Percentiles rank a stretch among this genome's conserved stretches.
These are phyloP conservation scores for Euura saliciscinereae DNA, from an alignment of 1,140 invertebrate genomes.

Conservation along the genomic window DNA sequence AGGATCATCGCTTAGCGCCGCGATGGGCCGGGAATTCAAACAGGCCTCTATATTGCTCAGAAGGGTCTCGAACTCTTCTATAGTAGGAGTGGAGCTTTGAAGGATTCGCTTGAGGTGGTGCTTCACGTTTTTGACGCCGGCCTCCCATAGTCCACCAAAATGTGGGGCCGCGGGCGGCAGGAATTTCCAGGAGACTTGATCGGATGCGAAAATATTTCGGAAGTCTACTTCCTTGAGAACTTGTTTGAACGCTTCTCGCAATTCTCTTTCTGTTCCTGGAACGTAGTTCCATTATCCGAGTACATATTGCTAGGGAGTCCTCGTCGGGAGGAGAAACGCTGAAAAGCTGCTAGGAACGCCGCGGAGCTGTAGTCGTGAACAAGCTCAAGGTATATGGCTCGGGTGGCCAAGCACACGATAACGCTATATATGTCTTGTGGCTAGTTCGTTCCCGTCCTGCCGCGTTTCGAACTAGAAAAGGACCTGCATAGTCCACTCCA, in stretches of 20 bases:
- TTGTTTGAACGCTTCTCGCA: no score
- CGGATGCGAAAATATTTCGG: not conserved
- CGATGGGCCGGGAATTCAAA: conserved; percentile 33
- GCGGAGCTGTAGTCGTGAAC: conserved; percentile 25
- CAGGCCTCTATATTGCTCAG: conserved; percentile 14
- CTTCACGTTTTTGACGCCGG: conserved; percentile 46
- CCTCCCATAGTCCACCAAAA: conserved; percentile 53
- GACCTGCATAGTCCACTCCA: conserved; percentile 55
- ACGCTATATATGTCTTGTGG: conserved; percentile 30
- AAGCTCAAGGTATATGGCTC: conserved; percentile 31
- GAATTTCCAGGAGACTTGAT: conserved; percentile 38
- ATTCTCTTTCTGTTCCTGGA: conserved; percentile 18
- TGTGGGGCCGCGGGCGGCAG: conserved; percentile 48
- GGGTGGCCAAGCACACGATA: conserved; percentile 29
- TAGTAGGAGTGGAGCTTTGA: conserved; percentile 21
- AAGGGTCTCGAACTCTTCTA: conserved; percentile 14
- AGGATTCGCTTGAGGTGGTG: conserved; percentile 30
- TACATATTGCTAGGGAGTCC: conserved; percentile 16
- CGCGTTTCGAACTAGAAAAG: conserved; percentile 31
- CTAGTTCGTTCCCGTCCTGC: conserved; percentile 24
- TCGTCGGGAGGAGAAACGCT: conserved; percentile 20
- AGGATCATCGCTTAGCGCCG: conserved; percentile 20
- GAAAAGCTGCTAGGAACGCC: conserved; percentile 18
- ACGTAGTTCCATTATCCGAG: conserved; percentile 24
- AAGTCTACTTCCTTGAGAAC: no score